Base-by-base conservation (phyloP, 2,113 vertebrate genomes). In the Ceuthmochares aereus region DNA sequence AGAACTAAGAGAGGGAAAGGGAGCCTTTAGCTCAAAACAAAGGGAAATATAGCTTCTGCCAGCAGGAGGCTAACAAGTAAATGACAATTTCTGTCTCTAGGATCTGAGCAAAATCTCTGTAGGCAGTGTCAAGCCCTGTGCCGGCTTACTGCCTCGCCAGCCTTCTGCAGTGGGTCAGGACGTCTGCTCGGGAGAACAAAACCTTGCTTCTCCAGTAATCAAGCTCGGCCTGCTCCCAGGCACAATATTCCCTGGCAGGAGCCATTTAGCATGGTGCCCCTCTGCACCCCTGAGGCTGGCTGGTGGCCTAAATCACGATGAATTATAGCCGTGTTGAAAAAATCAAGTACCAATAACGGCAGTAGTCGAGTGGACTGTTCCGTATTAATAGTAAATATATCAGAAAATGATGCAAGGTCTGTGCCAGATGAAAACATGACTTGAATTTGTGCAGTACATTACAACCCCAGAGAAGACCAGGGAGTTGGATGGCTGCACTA, bases 51-150 rank as follows among this genome's bases (percentile, higher is more conserved):
- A 75, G 90, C 54, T 95, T 95, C 86, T 91, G 76, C 75, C 91
- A 93, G 97, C 92, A 72, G 97, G 97, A 97, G 82, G 77, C 91
- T 97, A 96, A 97, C 88, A 96, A 96, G 89, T 84, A 97, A 97
- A 96, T 86, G 93, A 96, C 89, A 96, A 96, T 96, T 97, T 97
- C 89, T 95, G 52, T 94, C 92, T 89, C 64, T 58, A 62, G 86
- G 76, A 49, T 63, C 77, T 72, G 68, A 90, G 90, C 81, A 79
- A 84, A 95, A 81, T 94, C 83, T 93, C 95, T 93, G 55, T 68
- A 78, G 90, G 92, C 95, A 81, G 51, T 90, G 91, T 97, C 94
- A 94, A 69, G 89, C 88, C 95, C 88, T 87, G 51, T 94, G 96
- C 96, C 94, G 94, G 91, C 74, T 94, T 69, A 4, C 83, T 95